phyloP scores from a whole-genome alignment of 2,113 vertebrate genomes.

The Brachypteracias leptosomus region DNA sequence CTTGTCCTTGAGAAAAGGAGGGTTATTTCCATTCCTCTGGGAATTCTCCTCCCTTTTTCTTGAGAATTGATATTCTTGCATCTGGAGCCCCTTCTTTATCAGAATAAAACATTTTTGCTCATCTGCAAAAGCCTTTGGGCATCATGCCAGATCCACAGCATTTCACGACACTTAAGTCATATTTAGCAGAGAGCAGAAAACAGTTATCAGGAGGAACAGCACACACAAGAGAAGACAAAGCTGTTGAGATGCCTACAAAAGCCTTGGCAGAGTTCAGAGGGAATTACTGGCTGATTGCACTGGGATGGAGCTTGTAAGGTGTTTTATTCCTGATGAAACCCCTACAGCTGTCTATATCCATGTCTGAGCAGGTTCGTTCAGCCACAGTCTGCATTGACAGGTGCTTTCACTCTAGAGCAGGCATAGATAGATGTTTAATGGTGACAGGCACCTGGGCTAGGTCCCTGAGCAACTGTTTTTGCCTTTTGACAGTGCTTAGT shows the following conservation, averaged over 20 bases:
- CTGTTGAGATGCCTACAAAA: neutral
- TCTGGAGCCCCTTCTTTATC: neutral
- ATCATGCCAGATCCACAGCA: neutral
- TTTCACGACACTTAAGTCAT: neutral
- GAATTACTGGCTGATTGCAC: neutral
- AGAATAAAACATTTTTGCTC: neutral
- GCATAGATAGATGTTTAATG: neutral
- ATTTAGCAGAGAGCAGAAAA: neutral
- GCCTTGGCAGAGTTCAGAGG: neutral
- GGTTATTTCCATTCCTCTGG: neutral
- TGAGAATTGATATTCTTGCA: neutral
- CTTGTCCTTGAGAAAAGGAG: neutral
- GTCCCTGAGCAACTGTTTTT: neutral
- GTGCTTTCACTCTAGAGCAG: neutral
- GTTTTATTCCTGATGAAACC: neutral
- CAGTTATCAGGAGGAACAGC: neutral
- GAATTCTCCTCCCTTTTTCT: neutral
- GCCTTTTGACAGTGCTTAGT: neutral
- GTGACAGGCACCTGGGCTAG: neutral
- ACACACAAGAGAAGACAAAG: neutral
- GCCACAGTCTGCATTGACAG: neutral
- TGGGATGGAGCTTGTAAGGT: neutral
- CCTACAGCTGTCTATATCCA: neutral
- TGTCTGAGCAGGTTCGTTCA: neutral
- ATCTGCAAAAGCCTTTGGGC: neutral